Evolutionary conservation across 2,113 vertebrate species (phyloP), one percentile per base, ranked within the genome.

Genomic region (Perccottus glenii): DNA sequence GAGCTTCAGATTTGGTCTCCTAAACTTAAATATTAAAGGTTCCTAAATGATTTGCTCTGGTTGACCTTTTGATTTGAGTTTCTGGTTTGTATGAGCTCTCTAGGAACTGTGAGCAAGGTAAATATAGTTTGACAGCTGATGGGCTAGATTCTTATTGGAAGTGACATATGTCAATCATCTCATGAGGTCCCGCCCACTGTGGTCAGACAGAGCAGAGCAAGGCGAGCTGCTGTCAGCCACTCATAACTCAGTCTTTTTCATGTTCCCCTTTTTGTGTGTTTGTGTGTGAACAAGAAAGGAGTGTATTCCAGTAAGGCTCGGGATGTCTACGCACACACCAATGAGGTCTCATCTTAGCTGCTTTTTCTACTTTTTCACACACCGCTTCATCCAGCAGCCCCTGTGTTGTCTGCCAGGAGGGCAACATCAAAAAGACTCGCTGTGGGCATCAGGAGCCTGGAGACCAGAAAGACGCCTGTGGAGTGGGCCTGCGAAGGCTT

Each of bases 231-330:
- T 91, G 90, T 87, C 85, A 90, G 88, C 62, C 57, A 48, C 85
- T 86, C 90, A 89, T 91, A 86, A 86, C 60, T 27, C 67, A 90
- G 87, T 90, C 90, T 63, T 76, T 90, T 91, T 90, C 85, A 90
- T 87, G 85, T 89, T 45, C 48, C 52, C 65, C 76, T 84, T 82
- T 81, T 77, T 83, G 67, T 79, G 65, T 62, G 62, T 73, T 51
- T 67, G 70, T 76, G 60, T 38, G 73, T 65, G 78, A 55, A 84
- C 64, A 81, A 79, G 67, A 85, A 70, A 62, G 72, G 63, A 78
- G 66, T 62, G 72, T 63, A 73, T 76, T 85, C 70, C 64, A 77
- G 64, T 64, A 60, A 14, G 50, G 45, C 60, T 62, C 45, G 14
- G n/a, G 35, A 42, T 36, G 53, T 40, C 53, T 32, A 32, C 65